Percentiles rank a stretch among this genome's conserved stretches.
Evolutionary conservation across 2,888 invertebrate genomes (phyloP).

Genomic region (Synergus umbraculus): DNA sequence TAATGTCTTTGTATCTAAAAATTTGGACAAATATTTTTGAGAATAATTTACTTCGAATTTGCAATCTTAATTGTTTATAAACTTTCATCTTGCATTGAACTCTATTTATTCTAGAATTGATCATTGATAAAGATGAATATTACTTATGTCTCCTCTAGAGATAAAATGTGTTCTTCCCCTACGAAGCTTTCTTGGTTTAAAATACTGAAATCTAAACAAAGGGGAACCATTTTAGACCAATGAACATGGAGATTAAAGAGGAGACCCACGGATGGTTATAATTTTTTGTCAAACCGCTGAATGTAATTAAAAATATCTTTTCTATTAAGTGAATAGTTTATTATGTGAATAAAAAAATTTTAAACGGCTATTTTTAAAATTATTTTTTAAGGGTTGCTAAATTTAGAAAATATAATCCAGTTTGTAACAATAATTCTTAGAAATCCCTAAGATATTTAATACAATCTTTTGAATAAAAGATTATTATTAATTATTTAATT

Average conservation of each 20-base stretch:
- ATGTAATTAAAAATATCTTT: conserved; percentile 6
- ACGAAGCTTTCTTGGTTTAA: conserved; percentile 5
- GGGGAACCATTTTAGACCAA: conserved; percentile 21
- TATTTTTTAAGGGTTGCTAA: background rate
- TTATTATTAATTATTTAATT: background rate
- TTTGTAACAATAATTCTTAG: too few species aligned
- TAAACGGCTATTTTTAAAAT: background rate
- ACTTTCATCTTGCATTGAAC: too few species aligned
- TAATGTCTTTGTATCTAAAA: too few species aligned
- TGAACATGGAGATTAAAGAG: background rate
- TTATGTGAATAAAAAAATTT: background rate
- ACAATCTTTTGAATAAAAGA: background rate
- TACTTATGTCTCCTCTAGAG: background rate
- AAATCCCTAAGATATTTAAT: too few species aligned
- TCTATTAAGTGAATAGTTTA: background rate
- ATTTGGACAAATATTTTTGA: too few species aligned
- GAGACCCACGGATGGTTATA: background rate
- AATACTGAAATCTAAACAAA: conserved; percentile 24
- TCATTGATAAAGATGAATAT: background rate
- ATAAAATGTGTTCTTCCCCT: background rate
- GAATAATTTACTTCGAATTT: too few species aligned
- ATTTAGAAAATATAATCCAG: too few species aligned
- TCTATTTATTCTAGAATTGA: background rate
- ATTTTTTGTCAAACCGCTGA: conserved; percentile 19
- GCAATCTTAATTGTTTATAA: too few species aligned